Conservation (phyloP, 2,888 invertebrate species). For the Rhynchonema sp. region DNA sequence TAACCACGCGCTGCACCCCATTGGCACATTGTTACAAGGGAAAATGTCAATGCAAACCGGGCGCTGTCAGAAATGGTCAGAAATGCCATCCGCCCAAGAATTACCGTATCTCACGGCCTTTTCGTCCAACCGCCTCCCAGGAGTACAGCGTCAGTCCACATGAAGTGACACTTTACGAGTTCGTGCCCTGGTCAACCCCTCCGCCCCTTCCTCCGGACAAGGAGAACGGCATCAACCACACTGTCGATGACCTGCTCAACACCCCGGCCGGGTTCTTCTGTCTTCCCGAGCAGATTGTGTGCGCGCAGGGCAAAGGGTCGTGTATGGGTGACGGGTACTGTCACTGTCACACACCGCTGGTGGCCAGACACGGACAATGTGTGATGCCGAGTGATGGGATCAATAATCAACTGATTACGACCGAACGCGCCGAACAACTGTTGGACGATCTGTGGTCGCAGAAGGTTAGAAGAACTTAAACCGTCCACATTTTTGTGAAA, state of each 20-base stretch:
- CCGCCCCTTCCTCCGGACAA: no score
- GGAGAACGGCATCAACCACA: not conserved
- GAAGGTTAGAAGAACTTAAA: no score
- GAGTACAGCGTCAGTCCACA: not conserved
- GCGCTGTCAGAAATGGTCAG: not conserved
- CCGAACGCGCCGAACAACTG: not conserved
- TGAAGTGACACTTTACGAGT: not conserved
- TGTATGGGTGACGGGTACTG: conserved; percentile 15
- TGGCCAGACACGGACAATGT: not conserved
- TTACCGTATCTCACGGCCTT: not conserved
- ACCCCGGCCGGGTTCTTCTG: conserved; percentile 8
- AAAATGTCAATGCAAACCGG: conserved; percentile 12
- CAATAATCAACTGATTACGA: no score
- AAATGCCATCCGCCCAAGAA: not conserved
- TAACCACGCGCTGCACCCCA: not conserved
- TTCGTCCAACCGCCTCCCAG: not conserved
- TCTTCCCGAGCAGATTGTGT: conserved; percentile 11
- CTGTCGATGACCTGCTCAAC: conserved; percentile 1
- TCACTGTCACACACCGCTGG: conserved; percentile 10
- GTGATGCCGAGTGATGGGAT: not conserved
- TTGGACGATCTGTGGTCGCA: no score
- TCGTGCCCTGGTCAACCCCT: not conserved
- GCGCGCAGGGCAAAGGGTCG: conserved; percentile 13
- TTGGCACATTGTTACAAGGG: conserved; percentile 11
- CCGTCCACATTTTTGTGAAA: no score